Base-by-base conservation (phyloP, 2,888 invertebrate genomes). In the Drosophila maculinotata region DNA sequence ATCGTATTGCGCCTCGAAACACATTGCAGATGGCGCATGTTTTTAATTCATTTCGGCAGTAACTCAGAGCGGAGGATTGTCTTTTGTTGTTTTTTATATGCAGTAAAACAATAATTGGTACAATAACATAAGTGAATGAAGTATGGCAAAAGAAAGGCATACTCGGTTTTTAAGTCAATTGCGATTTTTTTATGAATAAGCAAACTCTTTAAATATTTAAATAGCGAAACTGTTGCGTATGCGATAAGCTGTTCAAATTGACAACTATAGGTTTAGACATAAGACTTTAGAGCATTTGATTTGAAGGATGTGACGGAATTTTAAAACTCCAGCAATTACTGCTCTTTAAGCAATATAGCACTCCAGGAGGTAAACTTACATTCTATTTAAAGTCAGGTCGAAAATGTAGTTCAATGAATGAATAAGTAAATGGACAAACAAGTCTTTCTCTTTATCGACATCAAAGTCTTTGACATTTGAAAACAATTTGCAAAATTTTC, bases 1-100 rank as follows among this genome's bases (percentile, higher is more conserved):
- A 51, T 42, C 65, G 58, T 48, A 54, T 57, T 66, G 53, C 42
- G 51, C 44, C 44, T 51, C 28, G 69, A 68, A 82, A 81, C 82
- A 81, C 82, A 79, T 82, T 81, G 82, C 81, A 82, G 82, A 81
- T 82, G 81, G 75, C 70, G 79, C 77, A 77, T 81, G 79, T 81
- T 81, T 81, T 82, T 81, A 79, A 81, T 81, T 81, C 81, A 81
- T 81, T 81, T 79, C 72, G 65, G 58, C 64, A 74, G 69, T 57
- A 59, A 68, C 44, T 67, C 53, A 58, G 41, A 41, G 35, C 53
- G 56, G 41, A 41, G 35, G 48, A 52, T 47, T 57, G 56, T 56
- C 38, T 35, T 52, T 53, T 42, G 60, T 45, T 59, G 41, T 48
- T 64, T 56, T 57, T 74, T 39, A 20, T 49, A 44, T 56, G 47